phyloP scores from a whole-genome alignment of 2,797 vertebrate genomes.

The Austrolebias charrua region DNA sequence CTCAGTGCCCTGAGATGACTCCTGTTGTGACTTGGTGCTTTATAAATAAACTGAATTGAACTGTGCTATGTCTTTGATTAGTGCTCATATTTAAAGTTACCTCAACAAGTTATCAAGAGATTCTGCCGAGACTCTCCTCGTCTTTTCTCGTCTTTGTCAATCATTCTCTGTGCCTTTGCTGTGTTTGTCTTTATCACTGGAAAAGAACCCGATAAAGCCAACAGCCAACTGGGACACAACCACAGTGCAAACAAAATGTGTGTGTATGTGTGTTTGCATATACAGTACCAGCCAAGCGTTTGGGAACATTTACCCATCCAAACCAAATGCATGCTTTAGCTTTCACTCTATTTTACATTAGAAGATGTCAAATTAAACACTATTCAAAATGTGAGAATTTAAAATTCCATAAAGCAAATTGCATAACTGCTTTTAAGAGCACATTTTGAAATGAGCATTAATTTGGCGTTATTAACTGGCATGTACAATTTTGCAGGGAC shows the following conservation, averaged over 20 bases:
- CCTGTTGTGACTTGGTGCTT: too few species aligned
- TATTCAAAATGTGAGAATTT: constrained; percentile 5
- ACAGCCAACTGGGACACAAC: constrained; percentile 19
- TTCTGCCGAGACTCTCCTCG: not conserved
- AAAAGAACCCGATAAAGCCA: constrained; percentile 18
- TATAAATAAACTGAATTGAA: not conserved
- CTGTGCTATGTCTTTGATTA: not conserved
- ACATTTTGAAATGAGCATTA: not conserved
- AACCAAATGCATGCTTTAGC: not conserved
- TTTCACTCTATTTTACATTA: not conserved
- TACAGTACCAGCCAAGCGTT: not conserved
- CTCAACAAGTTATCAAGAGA: constrained; percentile 6
- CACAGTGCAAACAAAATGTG: constrained; percentile 25
- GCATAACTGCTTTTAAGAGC: constrained; percentile 7
- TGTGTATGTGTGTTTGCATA: constrained; percentile 1
- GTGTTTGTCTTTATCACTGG: constrained; percentile 37
- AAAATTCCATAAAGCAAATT: not conserved
- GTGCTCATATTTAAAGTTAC: not conserved
- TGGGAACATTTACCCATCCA: not conserved
- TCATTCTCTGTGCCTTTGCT: constrained; percentile 17
- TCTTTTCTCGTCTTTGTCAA: not conserved
- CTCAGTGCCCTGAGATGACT: too few species aligned
- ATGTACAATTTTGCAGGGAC: not conserved
- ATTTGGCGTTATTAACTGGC: not conserved
- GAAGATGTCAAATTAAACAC: not conserved